Conservation (phyloP, 2,888 invertebrate genomes). For the Platynereis dumerilii region DNA sequence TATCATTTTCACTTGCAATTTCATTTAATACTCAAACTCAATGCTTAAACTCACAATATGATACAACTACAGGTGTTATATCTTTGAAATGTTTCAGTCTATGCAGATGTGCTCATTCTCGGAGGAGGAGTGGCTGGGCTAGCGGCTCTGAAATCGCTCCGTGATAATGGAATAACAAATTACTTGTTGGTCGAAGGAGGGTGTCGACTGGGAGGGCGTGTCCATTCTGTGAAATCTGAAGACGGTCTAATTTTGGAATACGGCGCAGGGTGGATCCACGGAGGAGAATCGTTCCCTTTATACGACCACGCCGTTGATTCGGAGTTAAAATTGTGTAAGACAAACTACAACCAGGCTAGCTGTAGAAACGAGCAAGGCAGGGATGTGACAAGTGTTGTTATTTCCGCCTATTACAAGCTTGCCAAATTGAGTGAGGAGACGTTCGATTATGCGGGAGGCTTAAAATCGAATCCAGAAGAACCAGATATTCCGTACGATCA, state of each 20-base stretch:
- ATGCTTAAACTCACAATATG: too few relatives aligned
- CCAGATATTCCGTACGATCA: too few relatives aligned
- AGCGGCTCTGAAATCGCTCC: background rate
- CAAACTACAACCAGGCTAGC: background rate
- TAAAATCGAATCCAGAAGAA: too few relatives aligned
- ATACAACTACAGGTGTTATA: too few relatives aligned
- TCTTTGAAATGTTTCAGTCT: too few relatives aligned
- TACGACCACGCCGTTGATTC: background rate
- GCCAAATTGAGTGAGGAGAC: too few relatives aligned
- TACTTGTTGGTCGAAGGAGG: background rate
- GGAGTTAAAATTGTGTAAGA: too few relatives aligned
- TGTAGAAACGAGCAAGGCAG: background rate
- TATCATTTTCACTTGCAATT: too few relatives aligned
- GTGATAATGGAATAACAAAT: background rate
- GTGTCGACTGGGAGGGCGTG: background rate
- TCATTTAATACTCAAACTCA: too few relatives aligned
- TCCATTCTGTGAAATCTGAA: background rate
- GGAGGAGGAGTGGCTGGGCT: background rate
- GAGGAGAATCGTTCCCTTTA: background rate
- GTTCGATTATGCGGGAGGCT: too few relatives aligned
- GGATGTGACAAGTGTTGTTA: background rate
- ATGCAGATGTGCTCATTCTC: background rate
- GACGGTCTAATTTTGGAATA: background rate
- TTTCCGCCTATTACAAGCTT: too few relatives aligned
- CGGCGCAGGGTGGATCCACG: constrained; percentile 2